Evolutionary conservation across 2,797 vertebrate species (phyloP).

Genomic region (Siniperca scherzeri): DNA sequence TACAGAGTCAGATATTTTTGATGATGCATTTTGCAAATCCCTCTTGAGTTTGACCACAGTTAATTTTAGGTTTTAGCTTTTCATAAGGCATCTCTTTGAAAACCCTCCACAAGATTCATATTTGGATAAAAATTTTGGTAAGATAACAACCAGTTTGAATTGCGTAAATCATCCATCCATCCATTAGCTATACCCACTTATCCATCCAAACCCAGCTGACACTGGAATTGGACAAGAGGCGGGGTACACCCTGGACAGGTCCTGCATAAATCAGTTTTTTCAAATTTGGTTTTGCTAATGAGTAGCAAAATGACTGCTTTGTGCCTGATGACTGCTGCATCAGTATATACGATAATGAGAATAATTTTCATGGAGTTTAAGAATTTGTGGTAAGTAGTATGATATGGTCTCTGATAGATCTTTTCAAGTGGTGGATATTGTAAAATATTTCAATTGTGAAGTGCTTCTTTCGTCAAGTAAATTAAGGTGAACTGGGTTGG

Average conservation of each 20-base stretch:
- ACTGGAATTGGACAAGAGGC: background rate
- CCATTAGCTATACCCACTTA: background rate
- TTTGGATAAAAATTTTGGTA: conserved; percentile 21
- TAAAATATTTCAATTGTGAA: conserved; percentile 52
- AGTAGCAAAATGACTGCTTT: background rate
- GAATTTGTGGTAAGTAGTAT: conserved; percentile 31
- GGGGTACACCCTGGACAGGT: background rate
- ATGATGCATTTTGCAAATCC: conserved; percentile 58
- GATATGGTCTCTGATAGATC: conserved; percentile 23
- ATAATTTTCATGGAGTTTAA: conserved; percentile 24
- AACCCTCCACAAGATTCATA: conserved; percentile 19
- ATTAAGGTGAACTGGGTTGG: conserved; percentile 47
- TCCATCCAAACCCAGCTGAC: background rate
- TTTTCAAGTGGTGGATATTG: conserved; percentile 43
- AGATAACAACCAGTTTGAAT: conserved; percentile 20
- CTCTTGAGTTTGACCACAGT: conserved; percentile 31
- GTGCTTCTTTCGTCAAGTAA: conserved; percentile 50
- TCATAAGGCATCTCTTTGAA: conserved; percentile 23
- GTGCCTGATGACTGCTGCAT: background rate
- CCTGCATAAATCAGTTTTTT: background rate
- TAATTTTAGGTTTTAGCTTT: conserved; percentile 46
- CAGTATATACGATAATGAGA: background rate
- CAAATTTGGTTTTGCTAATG: conserved; percentile 1
- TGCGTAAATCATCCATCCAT: background rate
- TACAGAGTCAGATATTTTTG: conserved; percentile 57